Base-by-base conservation (phyloP, 2,797 vertebrate species). In the Syngnathus rostellatus region DNA sequence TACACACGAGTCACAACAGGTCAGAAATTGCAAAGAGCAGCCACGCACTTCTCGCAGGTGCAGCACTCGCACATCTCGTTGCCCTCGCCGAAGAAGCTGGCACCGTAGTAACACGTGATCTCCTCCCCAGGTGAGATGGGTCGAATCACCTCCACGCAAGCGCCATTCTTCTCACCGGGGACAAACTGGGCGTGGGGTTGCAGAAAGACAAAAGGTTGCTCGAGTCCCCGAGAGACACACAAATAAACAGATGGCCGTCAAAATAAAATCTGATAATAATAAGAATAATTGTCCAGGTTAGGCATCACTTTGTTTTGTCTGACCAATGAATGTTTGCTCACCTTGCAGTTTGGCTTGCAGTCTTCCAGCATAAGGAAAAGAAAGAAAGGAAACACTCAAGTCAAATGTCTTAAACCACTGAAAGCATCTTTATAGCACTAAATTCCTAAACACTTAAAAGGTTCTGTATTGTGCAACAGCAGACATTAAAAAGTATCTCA, bases 51-150 rank as follows among this genome's bases (percentile, higher is more conserved):
- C 83, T 97, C 94, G 45, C 95, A 97, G 64, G 95, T 97, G 88
- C 92, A 88, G 87, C 95, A 97, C 87, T 97, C 95, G 72, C 95
- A 97, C 90, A 94, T 92, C 85, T 97, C 95, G 8, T 97, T 97
- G 80, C 94, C 91, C 81, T 96, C 95, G 0, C 95, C 95, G 12
- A 97, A 97, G 90, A 97, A 97, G 81, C 95, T 94, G 72, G 95
- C 94, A 0, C 95, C 95, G 48, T 97, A 97, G 91, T 94, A 97
- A 89, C 95, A 97, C 0, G 94, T 97, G 86, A 97, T 94, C 87
- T 97, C 95, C 31, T 97, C 94, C 73, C 93, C 94, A 0, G 95
- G 94, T 73, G 91, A 92, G 38, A 96, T 95, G 79, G 94, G 94
- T 73, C 94, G 92, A 68, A 96, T 90, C 75, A 92, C 95, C 80